Evolutionary conservation across 2,888 invertebrate species (phyloP), one percentile per base, ranked within the genome.

Genomic region (Protonemura montana): DNA sequence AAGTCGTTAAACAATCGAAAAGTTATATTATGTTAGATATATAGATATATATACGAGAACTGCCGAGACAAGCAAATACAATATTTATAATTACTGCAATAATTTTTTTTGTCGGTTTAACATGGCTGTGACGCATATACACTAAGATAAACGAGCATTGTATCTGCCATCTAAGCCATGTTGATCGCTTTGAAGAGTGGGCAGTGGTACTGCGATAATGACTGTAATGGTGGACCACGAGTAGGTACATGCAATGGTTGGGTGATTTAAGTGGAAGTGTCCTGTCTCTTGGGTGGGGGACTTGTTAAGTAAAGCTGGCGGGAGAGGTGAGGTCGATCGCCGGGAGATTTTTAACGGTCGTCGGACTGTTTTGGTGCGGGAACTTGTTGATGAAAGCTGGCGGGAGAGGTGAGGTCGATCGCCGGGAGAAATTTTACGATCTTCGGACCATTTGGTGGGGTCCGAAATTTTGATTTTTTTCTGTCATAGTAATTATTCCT

Each of bases 71-170:
- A 13, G 59, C 59, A 59, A 59, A 59, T 21, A 59, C 16, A 21
- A 59, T 59, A 59, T 59, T 59, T 59, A 59, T 59, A 59, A 59
- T 59, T 59, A 59, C 59, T 59, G 59, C 59, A 59, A 59, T 59
- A 59, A 59, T 10, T 59, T 59, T 10, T 10, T 35, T 59, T 59
- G 7, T 21, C 59, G 16, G 16, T 21, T 2, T 59, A 2, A 16
- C 3, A 10, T 21, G 7, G 21, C 16, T 59, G 59, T 59, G 59
- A 59, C 59, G 59, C 59, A 59, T 59, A 59, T 1, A n/a, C n/a
- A n/a, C n/a, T 10, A 21, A 2, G 59, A 59, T 59, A 59, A 21
- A 59, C 21, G 59, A 21, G 7, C 1, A 21, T 59, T 59, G 59
- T 59, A 59, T 59, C 59, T 59, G 59, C 59, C 59, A 59, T 59